These are phyloP conservation scores for Petrophora chlorosata DNA, from an alignment of 2,888 invertebrate genomes.

Conservation along the genomic window DNA sequence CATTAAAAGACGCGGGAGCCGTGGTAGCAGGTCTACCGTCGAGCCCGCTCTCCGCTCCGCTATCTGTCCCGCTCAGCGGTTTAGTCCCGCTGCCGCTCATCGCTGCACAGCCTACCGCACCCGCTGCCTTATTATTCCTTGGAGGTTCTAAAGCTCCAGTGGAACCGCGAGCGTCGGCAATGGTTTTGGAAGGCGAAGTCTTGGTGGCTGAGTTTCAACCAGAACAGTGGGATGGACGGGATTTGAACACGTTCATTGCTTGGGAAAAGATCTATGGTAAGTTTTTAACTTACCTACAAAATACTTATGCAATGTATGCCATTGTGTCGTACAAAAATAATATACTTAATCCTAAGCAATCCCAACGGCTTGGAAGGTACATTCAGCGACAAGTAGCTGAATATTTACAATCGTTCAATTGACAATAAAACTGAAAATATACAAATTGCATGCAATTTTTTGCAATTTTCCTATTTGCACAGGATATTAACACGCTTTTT, in stretches of 20 bases:
- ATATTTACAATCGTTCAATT: too few relatives aligned
- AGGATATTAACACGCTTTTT: too few relatives aligned
- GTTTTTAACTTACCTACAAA: too few relatives aligned
- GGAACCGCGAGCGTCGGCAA: conserved; percentile 83
- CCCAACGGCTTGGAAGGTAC: too few relatives aligned
- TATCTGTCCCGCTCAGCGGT: conserved; percentile 58
- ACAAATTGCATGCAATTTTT: too few relatives aligned
- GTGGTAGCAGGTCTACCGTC: conserved; percentile 68
- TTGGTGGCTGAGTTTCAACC: conserved; percentile 84
- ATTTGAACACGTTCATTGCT: conserved; percentile 72
- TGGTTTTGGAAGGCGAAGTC: conserved; percentile 85
- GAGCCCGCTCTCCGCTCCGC: conserved; percentile 66
- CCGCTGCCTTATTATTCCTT: conserved; percentile 79
- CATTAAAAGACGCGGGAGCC: conserved; percentile 72
- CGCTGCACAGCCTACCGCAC: conserved; percentile 55
- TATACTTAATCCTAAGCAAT: too few relatives aligned
- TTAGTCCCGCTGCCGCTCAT: conserved; percentile 59
- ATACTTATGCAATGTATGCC: too few relatives aligned
- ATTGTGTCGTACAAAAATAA: too few relatives aligned
- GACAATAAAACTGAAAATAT: too few relatives aligned
- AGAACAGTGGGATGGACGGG: conserved; percentile 80
- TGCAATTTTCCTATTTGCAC: too few relatives aligned
- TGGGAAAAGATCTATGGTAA: conserved; percentile 81
- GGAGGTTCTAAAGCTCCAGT: conserved; percentile 86
- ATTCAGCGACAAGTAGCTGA: too few relatives aligned